Percentiles rank a stretch among this genome's conserved stretches.
Evolutionary conservation across 2,888 invertebrate genomes (phyloP).

Genomic region (Agonopterix subpropinquella): DNA sequence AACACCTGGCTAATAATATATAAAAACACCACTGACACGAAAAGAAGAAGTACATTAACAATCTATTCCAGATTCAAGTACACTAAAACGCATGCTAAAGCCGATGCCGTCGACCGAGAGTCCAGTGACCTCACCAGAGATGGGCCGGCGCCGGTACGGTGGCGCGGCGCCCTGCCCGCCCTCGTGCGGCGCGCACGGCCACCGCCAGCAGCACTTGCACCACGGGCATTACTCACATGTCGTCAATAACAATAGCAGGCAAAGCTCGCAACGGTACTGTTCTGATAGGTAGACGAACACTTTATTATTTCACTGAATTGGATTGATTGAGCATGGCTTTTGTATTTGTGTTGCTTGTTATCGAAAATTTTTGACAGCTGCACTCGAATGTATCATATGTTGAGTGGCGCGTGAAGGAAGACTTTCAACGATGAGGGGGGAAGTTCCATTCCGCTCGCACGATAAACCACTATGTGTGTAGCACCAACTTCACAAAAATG

Average conservation of each 20-base stretch:
- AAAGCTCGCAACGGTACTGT: conserved; percentile 80
- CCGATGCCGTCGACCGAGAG: conserved; percentile 94
- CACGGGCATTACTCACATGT: conserved; percentile 58
- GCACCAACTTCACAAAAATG: too few relatives aligned
- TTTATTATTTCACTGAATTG: background rate
- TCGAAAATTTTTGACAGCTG: too few relatives aligned
- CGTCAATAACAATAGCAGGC: conserved; percentile 79
- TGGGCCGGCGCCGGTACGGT: conserved; percentile 87
- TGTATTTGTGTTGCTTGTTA: background rate
- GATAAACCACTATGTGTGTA: too few relatives aligned
- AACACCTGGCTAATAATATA: too few relatives aligned
- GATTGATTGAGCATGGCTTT: background rate
- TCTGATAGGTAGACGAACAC: conserved; percentile 71
- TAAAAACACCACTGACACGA: too few relatives aligned
- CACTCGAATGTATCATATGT: too few relatives aligned
- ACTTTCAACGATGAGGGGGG: too few relatives aligned
- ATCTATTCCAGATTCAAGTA: conserved; percentile 81
- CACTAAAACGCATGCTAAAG: conserved; percentile 94
- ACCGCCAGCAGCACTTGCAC: conserved; percentile 62
- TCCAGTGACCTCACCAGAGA: conserved; percentile 93
- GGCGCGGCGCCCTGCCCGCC: conserved; percentile 73
- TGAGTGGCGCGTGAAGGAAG: too few relatives aligned
- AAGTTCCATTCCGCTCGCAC: too few relatives aligned
- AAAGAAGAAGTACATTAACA: too few relatives aligned
- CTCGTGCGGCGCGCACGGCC: conserved; percentile 77